Evolutionary conservation across 2,113 vertebrate genomes (phyloP).

Genomic region (Xiphophorus hellerii): DNA sequence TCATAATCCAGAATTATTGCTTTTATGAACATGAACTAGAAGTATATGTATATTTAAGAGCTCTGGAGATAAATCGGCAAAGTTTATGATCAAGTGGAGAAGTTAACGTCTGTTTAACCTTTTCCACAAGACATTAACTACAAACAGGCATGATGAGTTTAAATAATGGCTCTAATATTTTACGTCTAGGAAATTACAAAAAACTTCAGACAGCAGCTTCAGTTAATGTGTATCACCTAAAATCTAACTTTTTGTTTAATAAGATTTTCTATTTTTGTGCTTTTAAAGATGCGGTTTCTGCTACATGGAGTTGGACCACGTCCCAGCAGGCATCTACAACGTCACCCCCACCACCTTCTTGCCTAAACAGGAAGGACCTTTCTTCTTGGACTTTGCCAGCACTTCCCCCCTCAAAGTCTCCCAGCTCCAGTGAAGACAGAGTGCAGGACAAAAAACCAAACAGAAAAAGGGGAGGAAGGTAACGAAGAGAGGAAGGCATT

Average conservation of each 20-base stretch:
- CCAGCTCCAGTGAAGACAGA: slow-evolving; percentile 87
- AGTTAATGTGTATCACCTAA: not conserved
- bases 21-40: not conserved
- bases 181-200: not conserved
- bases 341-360: slow-evolving; percentile 95
- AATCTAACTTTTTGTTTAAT: no score
- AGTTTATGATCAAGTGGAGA: not conserved
- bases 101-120: not conserved
- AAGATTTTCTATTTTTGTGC: not conserved
- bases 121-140: not conserved
- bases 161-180: not conserved
- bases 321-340: slow-evolving; percentile 92
- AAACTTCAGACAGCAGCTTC: not conserved
- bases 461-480: not conserved
- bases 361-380: slow-evolving; percentile 96
- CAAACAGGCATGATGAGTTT: not conserved
- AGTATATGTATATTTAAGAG: not conserved
- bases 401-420: slow-evolving; percentile 84
- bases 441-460: not conserved
- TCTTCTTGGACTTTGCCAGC: slow-evolving; percentile 95
- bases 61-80: not conserved
- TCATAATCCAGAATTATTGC: not conserved
- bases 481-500: not conserved
- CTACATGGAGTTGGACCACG: slow-evolving; percentile 89
- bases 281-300: slow-evolving; percentile 93